Evolutionary conservation across 2,113 vertebrate species (phyloP).

Genomic region (Pluvianellus socialis): DNA sequence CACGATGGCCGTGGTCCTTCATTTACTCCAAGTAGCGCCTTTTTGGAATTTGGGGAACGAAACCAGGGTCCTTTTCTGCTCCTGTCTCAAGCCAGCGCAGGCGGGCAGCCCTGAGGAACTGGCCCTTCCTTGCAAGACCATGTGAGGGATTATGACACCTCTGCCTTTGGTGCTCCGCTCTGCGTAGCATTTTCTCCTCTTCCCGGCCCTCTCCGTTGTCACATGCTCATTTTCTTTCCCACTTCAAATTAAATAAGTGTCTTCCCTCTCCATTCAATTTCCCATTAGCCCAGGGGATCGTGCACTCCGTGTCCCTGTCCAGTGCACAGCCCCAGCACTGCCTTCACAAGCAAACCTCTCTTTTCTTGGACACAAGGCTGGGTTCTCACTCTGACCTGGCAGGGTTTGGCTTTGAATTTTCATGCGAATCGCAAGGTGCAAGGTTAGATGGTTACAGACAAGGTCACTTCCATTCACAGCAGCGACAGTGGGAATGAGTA

Average conservation of each 20-base stretch:
- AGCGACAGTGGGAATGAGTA: background rate
- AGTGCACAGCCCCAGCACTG: background rate
- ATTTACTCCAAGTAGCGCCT: background rate
- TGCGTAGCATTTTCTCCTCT: background rate
- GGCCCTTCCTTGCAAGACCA: background rate
- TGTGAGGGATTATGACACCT: accelerated
- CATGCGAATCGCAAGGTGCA: conserved; percentile 15
- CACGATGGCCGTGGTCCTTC: background rate
- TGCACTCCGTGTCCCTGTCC: background rate
- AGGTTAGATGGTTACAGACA: conserved; percentile 43
- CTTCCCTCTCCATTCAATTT: background rate
- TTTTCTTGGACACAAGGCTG: conserved; percentile 1
- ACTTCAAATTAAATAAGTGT: background rate
- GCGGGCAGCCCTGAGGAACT: background rate
- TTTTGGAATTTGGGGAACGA: background rate
- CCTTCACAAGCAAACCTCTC: background rate
- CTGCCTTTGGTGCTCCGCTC: background rate
- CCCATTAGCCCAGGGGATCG: background rate
- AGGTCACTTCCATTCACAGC: conserved; percentile 36
- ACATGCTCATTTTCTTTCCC: background rate
- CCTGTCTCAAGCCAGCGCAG: background rate
- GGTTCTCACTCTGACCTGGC: background rate
- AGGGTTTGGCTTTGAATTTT: conserved; percentile 55
- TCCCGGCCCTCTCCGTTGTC: background rate
- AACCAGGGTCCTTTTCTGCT: background rate